Base-by-base conservation (phyloP, 2,797 vertebrate genomes). In the Manis javanica region DNA sequence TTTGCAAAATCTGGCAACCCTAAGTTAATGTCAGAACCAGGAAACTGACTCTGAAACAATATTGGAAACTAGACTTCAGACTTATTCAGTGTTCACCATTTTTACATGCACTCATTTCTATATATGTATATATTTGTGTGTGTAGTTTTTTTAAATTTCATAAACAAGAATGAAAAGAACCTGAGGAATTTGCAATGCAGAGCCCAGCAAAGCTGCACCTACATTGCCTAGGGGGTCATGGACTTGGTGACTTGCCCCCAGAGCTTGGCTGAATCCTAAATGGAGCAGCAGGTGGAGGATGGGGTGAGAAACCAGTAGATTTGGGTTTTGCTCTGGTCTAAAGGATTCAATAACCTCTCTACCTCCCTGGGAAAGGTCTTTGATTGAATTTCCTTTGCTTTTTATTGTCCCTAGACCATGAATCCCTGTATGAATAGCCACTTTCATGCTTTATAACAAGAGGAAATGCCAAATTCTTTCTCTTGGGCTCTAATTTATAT, bases 301-400 rank as follows among this genome's bases (percentile, higher is more conserved):
- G 13, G 49, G n/a, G 37, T 39, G 11, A 46, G 37, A 34, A 61
- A 34, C 4, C 29, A 29, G 37, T 7, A 53, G 31, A 29, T 49
- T 21, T 57, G 4, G 51, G 49, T 34, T 49, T 91, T 69, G 3
- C 59, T 14, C 13, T 88, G 1, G 3, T 59, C 29, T n/a, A n/a
- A 5, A 88, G 42, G 75, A 19, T 14, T 87, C 69, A 37, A 0
- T 69, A 87, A 91, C 53, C 61, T 63, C 29, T 82, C 39, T 15
- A 75, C 5, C 42, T 88, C 74, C 37, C 68, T 49, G 57, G 19
- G 42, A 12, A 91, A 90, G n/a, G 29, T 75, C 66, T 31, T 97
- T 66, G 9, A 63, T 79, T 24, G 23, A 31, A 92, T 77, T 93
- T 55, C 49, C 49, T 93, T 96, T 94, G 74, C 49, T 93, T 93